phyloP scores from a whole-genome alignment of 2,113 vertebrate species.

The Pollimyrus isidori region DNA sequence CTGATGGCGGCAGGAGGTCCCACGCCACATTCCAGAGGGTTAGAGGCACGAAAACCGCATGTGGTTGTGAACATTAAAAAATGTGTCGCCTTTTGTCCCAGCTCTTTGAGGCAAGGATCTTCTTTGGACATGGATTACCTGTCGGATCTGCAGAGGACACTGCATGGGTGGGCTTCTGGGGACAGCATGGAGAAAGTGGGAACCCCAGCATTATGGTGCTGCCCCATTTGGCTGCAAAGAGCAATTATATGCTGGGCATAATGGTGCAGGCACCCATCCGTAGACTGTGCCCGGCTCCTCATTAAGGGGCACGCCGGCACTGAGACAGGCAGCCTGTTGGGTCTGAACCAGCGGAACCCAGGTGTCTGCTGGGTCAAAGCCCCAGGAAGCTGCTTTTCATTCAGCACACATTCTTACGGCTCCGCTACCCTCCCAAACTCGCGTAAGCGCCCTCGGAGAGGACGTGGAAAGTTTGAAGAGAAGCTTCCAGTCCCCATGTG shows the following conservation, averaged over 20 bases:
- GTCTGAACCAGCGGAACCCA: background rate
- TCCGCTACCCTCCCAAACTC: background rate
- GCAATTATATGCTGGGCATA: slow-evolving; percentile 62
- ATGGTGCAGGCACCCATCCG: slow-evolving; percentile 60
- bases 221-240: slow-evolving; percentile 61
- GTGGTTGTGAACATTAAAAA: background rate
- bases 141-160: background rate
- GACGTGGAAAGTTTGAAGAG: background rate
- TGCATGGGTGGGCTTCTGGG: background rate
- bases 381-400: background rate
- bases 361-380: slow-evolving; percentile 18
- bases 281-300: slow-evolving; percentile 61
- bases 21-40: background rate
- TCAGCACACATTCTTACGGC: background rate
- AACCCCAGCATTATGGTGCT: slow-evolving; percentile 24
- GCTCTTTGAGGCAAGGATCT: background rate
- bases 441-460: background rate
- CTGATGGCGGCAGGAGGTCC: background rate
- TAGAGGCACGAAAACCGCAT: background rate
- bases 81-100: background rate
- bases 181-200: background rate
- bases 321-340: slow-evolving; percentile 5
- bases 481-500: slow-evolving; percentile 3
- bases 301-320: slow-evolving; percentile 51
- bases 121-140: background rate